A percentile compares a stretch with the other conserved stretches of the same genome.
Conservation (phyloP, 2,113 vertebrate species). For the Oenanthe oenanthe region DNA sequence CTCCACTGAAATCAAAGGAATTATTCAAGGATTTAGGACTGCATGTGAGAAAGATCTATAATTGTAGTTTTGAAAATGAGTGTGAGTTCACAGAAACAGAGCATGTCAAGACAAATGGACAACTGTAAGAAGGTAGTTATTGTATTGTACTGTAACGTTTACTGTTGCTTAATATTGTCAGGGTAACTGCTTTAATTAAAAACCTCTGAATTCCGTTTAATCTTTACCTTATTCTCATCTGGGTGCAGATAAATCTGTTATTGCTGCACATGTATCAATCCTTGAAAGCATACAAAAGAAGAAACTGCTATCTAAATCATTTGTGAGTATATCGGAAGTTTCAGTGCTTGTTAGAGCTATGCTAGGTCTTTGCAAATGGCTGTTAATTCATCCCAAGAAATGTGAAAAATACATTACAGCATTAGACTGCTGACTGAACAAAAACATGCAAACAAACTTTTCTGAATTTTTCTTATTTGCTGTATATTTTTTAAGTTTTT, state of each 20-base stretch:
- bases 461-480: not conserved
- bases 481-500: not conserved
- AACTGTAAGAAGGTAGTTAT: not conserved
- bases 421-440: not conserved
- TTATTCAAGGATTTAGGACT: not conserved
- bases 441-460: not conserved
- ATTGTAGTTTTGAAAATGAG: not conserved
- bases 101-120: not conserved
- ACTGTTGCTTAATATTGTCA: not conserved
- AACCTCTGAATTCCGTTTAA: not conserved
- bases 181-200: conserved; percentile 14
- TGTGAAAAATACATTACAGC: not conserved
- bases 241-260: not conserved
- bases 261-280: not conserved
- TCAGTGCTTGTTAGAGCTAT: not conserved
- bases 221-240: not conserved
- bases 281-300: not conserved
- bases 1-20: not conserved
- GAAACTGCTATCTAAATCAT: not conserved
- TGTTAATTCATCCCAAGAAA: not conserved
- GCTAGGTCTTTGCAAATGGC: not conserved
- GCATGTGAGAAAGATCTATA: not conserved
- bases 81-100: not conserved
- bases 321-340: not conserved
- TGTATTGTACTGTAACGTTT: not conserved